Evolutionary conservation across 2,113 vertebrate species (phyloP).

Genomic region (Vidua chalybeata): DNA sequence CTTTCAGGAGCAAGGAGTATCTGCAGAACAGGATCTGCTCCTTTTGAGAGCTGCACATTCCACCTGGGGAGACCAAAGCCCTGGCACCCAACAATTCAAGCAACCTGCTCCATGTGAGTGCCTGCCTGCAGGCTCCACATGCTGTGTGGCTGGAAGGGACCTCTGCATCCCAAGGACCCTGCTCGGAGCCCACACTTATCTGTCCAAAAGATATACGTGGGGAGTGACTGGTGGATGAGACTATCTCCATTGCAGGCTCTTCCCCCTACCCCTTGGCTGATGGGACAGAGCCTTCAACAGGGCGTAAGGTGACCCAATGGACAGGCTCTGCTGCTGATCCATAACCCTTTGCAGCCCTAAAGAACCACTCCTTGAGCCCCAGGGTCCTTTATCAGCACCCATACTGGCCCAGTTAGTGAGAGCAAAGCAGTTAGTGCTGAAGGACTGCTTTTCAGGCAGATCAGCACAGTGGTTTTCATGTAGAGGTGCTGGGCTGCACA

Average conservation of each 20-base stretch:
- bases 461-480: rapidly evolving
- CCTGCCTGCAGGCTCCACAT: not conserved
- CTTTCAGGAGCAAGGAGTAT: not conserved
- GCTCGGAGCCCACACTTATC: not conserved
- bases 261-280: not conserved
- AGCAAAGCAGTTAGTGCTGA: not conserved
- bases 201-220: not conserved
- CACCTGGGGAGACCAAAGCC: not conserved
- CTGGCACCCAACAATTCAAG: rapidly evolving
- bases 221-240: not conserved
- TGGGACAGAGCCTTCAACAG: not conserved
- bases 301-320: not conserved
- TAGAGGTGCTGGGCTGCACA: not conserved
- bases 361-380: not conserved
- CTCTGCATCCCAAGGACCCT: not conserved
- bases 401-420: not conserved
- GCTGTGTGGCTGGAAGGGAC: not conserved
- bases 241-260: not conserved
- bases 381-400: not conserved
- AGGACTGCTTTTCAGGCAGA: not conserved
- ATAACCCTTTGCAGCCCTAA: not conserved
- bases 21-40: not conserved
- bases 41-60: not conserved
- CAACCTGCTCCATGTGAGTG: not conserved
- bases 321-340: not conserved